Conservation (phyloP, 2,888 invertebrate genomes). For the Mamestra brassicae region DNA sequence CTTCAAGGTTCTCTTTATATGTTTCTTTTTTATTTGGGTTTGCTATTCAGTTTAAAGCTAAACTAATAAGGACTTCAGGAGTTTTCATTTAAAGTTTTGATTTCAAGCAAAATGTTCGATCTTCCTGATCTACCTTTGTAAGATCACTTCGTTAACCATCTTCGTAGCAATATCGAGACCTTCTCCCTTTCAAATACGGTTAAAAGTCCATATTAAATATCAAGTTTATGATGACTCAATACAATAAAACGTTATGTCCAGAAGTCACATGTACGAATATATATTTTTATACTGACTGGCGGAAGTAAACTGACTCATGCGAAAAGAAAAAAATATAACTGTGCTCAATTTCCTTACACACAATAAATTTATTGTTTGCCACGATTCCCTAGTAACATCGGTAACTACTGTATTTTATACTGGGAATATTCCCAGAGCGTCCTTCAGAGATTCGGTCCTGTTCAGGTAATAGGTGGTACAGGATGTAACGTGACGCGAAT, state of each 20-base stretch:
- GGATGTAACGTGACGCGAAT: constrained; percentile 70
- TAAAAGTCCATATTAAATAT: constrained; percentile 7
- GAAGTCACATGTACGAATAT: background rate
- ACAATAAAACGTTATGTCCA: constrained; percentile 11
- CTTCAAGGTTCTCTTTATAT: background rate
- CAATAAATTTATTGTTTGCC: constrained; percentile 38
- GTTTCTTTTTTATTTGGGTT: constrained; percentile 6
- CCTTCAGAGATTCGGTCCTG: constrained; percentile 69
- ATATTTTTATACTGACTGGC: constrained; percentile 16
- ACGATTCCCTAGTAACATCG: constrained; percentile 25
- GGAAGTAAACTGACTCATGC: constrained; percentile 7
- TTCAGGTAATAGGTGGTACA: constrained; percentile 70
- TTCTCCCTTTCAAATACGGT: constrained; percentile 7
- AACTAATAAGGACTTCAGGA: background rate
- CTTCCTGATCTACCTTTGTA: background rate
- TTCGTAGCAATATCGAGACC: constrained; percentile 22
- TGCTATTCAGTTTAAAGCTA: background rate
- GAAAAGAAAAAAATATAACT: background rate
- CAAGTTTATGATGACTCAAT: constrained; percentile 8
- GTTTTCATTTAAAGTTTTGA: background rate
- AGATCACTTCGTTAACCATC: constrained; percentile 13
- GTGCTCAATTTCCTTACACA: constrained; percentile 5
- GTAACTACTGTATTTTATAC: constrained; percentile 71
- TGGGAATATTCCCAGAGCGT: constrained; percentile 65
- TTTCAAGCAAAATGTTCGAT: background rate